phyloP scores from a whole-genome alignment of 2,888 invertebrate genomes.

The Macaria notata region DNA sequence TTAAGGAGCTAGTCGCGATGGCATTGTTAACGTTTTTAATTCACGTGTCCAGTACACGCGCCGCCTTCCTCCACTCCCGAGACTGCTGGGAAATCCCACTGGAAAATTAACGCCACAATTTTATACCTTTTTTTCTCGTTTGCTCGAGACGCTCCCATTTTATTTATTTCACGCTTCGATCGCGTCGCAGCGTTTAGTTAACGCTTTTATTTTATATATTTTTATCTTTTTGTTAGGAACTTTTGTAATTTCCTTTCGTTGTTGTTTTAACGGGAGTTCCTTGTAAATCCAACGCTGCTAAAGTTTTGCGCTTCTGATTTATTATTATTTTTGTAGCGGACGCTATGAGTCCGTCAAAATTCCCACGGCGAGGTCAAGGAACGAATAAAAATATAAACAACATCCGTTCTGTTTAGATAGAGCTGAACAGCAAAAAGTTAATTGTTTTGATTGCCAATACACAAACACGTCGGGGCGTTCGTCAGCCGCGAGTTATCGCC shows the following conservation, averaged over 20 bases:
- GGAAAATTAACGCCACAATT: constrained; percentile 79
- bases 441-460: constrained; percentile 80
- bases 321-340: constrained; percentile 29
- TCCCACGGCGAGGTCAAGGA: constrained; percentile 47
- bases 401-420: constrained; percentile 63
- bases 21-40: constrained; percentile 80
- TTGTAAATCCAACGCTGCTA: constrained; percentile 19
- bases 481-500: constrained; percentile 75
- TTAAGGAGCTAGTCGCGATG: constrained; percentile 70
- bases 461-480: constrained; percentile 71
- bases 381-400: constrained; percentile 44
- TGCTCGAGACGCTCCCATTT: constrained; percentile 69
- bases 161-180: constrained; percentile 78
- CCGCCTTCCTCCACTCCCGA: constrained; percentile 55
- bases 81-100: constrained; percentile 78
- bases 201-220: constrained; percentile 48
- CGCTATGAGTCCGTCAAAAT: constrained; percentile 35
- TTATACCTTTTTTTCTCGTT: constrained; percentile 63
- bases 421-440: constrained; percentile 74
- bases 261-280: constrained; percentile 30
- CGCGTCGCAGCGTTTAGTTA: constrained; percentile 67
- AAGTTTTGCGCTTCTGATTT: constrained; percentile 24
- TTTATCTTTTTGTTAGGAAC: constrained; percentile 55
- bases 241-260: constrained; percentile 49
- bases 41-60: constrained; percentile 79